Conservation (phyloP, 2,113 vertebrate genomes). For the Hiodon alosoides region DNA sequence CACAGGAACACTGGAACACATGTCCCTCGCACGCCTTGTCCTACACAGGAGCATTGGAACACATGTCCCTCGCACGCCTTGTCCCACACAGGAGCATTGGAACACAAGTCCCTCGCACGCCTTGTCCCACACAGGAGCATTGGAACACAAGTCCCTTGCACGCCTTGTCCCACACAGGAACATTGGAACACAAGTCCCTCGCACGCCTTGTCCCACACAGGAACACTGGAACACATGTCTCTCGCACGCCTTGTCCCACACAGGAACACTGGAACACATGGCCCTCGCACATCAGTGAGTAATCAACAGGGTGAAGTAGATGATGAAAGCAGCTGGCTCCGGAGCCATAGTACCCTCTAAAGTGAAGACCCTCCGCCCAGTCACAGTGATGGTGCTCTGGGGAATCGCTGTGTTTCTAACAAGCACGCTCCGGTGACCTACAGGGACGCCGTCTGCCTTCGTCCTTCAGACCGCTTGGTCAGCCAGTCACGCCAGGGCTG, state of each 20-base stretch:
- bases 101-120: conserved; percentile 8
- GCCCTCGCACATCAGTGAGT: too few species aligned
- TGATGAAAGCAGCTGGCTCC: background rate
- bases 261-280: background rate
- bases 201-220: too few species aligned
- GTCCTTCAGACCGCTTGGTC: background rate
- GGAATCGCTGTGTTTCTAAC: too few species aligned
- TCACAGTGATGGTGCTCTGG: too few species aligned
- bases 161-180: background rate
- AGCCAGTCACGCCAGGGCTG: too few species aligned
- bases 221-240: background rate
- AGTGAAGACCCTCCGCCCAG: too few species aligned
- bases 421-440: too few species aligned
- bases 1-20: background rate
- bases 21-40: background rate
- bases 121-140: background rate
- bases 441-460: background rate
- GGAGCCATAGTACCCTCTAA: background rate
- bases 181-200: background rate
- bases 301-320: too few species aligned
- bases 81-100: too few species aligned
- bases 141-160: background rate
- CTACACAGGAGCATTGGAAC: background rate
- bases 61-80: background rate
- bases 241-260: background rate